phyloP scores from a whole-genome alignment of 1,140 invertebrate genomes.

The Bilobella aurantiaca region DNA sequence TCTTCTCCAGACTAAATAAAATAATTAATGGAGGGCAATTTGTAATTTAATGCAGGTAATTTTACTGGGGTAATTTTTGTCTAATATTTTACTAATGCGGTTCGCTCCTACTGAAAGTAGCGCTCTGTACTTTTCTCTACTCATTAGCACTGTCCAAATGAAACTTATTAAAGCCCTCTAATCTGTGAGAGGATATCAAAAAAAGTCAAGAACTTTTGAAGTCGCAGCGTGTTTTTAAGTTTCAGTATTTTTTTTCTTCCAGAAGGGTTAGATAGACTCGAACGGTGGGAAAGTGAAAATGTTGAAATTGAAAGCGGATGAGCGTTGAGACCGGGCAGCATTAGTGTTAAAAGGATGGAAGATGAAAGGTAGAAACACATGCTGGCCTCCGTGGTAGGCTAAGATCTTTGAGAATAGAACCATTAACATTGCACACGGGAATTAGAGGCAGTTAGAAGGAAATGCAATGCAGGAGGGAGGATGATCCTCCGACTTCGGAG shows the following conservation, averaged over 20 bases:
- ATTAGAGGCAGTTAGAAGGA: no score
- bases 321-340: background rate
- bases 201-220: no score
- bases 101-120: no score
- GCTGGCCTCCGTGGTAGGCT: background rate
- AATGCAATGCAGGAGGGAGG: background rate
- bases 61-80: no score
- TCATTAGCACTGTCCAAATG: no score
- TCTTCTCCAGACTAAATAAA: no score
- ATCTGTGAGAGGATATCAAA: no score
- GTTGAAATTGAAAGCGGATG: background rate
- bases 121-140: no score
- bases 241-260: background rate
- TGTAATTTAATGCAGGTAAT: no score
- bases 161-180: no score
- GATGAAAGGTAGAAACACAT: background rate
- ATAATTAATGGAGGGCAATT: no score
- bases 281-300: background rate
- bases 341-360: background rate
- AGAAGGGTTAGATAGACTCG: background rate
- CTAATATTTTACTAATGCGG: no score
- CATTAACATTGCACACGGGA: constrained; percentile 8
- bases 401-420: background rate
- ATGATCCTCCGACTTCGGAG: background rate
- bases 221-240: background rate